Conservation (phyloP, 2,113 vertebrate species). For the Odontophorus gujanensis region DNA sequence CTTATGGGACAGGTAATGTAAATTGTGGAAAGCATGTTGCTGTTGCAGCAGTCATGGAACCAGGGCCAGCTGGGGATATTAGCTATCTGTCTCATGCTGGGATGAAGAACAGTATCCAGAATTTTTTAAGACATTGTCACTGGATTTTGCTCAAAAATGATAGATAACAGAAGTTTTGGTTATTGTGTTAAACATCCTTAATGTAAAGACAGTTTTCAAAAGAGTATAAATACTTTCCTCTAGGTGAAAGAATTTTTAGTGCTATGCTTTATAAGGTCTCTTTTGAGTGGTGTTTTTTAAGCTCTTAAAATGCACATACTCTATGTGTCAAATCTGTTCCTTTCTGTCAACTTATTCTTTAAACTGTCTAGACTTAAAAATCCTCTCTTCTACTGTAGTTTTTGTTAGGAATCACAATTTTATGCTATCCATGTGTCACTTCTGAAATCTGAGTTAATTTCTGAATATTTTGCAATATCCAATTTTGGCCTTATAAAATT, state of each 20-base stretch:
- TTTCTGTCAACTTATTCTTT: slow-evolving; percentile 21
- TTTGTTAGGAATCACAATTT: background rate
- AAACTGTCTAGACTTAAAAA: background rate
- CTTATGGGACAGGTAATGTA: background rate
- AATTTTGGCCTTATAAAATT: background rate
- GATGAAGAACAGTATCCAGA: slow-evolving; percentile 11
- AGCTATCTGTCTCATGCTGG: slow-evolving; percentile 16
- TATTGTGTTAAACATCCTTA: slow-evolving; percentile 37
- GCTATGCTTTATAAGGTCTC: background rate
- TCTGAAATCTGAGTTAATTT: slow-evolving; percentile 12
- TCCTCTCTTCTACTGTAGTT: background rate
- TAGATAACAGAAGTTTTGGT: slow-evolving; percentile 30
- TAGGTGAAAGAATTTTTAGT: slow-evolving; percentile 33
- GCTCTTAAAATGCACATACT: background rate
- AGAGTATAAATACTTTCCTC: slow-evolving; percentile 2
- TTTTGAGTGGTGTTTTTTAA: slow-evolving; percentile 4
- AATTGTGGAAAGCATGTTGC: background rate
- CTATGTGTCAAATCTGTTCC: background rate
- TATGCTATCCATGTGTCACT: background rate
- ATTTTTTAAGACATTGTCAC: slow-evolving; percentile 25
- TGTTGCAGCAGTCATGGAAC: background rate
- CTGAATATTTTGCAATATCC: slow-evolving; percentile 45
- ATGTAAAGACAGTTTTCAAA: slow-evolving; percentile 34
- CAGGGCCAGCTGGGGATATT: background rate
- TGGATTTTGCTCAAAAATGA: slow-evolving; percentile 7